Conservation (phyloP, 2,797 vertebrate species). For the Holocentrus rufus region DNA sequence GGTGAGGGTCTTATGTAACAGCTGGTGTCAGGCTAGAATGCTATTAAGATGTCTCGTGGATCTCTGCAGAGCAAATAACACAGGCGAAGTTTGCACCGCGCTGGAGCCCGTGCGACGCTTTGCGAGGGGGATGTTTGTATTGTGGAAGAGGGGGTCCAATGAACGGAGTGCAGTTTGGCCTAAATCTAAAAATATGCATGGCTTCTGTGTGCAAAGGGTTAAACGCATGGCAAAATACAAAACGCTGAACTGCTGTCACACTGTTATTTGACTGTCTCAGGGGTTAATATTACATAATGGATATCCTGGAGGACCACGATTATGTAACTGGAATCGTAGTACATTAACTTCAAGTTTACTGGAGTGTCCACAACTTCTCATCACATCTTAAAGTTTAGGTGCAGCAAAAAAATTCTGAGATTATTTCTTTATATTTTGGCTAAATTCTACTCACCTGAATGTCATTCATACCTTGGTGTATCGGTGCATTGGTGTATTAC, state of each 20-base stretch:
- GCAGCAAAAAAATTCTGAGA: too few relatives aligned
- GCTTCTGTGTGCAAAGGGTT: background rate
- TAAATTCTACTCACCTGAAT: too few relatives aligned
- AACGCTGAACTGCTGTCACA: slow-evolving; percentile 3
- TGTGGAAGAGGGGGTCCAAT: slow-evolving; percentile 13
- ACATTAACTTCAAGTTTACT: too few relatives aligned
- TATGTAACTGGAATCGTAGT: too few relatives aligned
- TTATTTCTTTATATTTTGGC: too few relatives aligned
- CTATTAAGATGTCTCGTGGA: slow-evolving; percentile 68
- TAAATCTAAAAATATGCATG: slow-evolving; percentile 10
- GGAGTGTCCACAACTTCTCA: too few relatives aligned
- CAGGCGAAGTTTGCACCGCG: slow-evolving; percentile 6
- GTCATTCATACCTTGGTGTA: too few relatives aligned
- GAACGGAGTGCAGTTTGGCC: slow-evolving; percentile 11
- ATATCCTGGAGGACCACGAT: background rate
- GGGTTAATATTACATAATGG: background rate
- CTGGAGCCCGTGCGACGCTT: slow-evolving; percentile 26
- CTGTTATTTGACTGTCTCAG: background rate
- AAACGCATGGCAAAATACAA: background rate
- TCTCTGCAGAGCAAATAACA: slow-evolving; percentile 31
- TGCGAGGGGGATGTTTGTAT: slow-evolving; percentile 6
- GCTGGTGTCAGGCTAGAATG: slow-evolving; percentile 57
- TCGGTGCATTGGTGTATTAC: too few relatives aligned
- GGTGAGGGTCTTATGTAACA: slow-evolving; percentile 65
- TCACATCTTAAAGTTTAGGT: too few relatives aligned